Evolutionary conservation across 2,888 invertebrate genomes (phyloP), one percentile per base, ranked within the genome.

Genomic region (Anticlea derivata): DNA sequence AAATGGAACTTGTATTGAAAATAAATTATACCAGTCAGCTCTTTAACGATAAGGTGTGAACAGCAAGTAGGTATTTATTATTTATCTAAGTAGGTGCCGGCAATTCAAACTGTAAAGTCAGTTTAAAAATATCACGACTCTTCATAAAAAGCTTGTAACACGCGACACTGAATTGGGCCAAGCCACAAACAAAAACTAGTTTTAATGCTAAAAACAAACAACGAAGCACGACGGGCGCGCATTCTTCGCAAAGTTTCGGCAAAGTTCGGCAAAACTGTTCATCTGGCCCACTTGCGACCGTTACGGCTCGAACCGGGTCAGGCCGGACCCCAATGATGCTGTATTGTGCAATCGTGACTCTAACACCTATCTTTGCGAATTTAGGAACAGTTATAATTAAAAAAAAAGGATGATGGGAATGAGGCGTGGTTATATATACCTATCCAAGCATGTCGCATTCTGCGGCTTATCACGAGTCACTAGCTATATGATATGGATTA

Each of bases 321-420:
- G 20, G 10, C 30, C 23, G 45, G 39, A 53, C 41, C 61, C 63
- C 63, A 58, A 63, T 73, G 71, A 71, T 66, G 72, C 39, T 45
- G 41, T 44, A 61, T 73, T 73, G 74, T 73, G 75, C 75, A 75
- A 75, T 73, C 65, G 65, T 63, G 58, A 68, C 58, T 60, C 58
- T 60, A 61, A 63, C 63, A 66, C 65, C 65, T 65, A 50, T 35
- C 30, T 46, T 43, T 44, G 47, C 51, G 50, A 56, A 63, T 60
- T 65, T 63, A 55, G 53, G 51, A 55, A 61, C 58, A 50, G 58
- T 61, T 61, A 58, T 33, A 30, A 63, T 17, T 17, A 17, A 4
- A 2, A 17, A 17, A 2, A 3, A 3, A 2, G 4, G 17, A 41
- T 51, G 46, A 58, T 50, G 50, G 55, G 45, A 30, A 43, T 27